A percentile compares a stretch with the other conserved stretches of the same genome.
Conservation (phyloP, 2,113 vertebrate genomes). For the Rhabdornis inornatus region DNA sequence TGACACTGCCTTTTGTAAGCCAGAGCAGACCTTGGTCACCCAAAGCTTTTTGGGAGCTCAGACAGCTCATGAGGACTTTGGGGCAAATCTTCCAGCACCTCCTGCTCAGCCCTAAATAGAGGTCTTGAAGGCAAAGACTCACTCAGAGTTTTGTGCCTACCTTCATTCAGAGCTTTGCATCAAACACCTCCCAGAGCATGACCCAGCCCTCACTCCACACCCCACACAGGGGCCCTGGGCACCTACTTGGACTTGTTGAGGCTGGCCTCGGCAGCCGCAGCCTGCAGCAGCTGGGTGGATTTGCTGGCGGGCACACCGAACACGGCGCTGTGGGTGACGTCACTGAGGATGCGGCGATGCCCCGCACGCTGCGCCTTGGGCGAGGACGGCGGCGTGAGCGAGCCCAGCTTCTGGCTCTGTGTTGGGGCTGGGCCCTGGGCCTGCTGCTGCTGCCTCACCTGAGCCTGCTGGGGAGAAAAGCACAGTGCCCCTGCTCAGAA, state of each 20-base stretch:
- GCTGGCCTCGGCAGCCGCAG: conserved; percentile 93
- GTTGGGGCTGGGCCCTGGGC: conserved; percentile 44
- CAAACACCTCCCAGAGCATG: background rate
- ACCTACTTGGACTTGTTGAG: conserved; percentile 73
- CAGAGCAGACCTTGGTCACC: background rate
- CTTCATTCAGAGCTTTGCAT: background rate
- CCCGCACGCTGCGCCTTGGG: conserved; percentile 90
- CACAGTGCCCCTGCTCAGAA: accelerated
- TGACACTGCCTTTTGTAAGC: accelerated
- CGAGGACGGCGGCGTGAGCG: conserved; percentile 94
- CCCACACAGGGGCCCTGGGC: accelerated
- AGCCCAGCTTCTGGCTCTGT: conserved; percentile 83
- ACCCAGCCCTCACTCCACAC: background rate
- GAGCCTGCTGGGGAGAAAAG: conserved; percentile 28
- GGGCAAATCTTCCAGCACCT: background rate
- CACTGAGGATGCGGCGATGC: conserved; percentile 93
- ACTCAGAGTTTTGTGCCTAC: background rate
- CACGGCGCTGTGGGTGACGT: conserved; percentile 94
- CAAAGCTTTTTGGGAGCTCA: background rate
- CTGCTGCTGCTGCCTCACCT: conserved; percentile 63
- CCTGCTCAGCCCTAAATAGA: background rate
- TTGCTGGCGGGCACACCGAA: conserved; percentile 97
- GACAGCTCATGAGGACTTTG: background rate
- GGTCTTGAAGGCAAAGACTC: background rate
- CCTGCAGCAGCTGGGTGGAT: conserved; percentile 94